Conservation (phyloP, 1,140 invertebrate genomes). For the Brachionus calyciflorus region DNA sequence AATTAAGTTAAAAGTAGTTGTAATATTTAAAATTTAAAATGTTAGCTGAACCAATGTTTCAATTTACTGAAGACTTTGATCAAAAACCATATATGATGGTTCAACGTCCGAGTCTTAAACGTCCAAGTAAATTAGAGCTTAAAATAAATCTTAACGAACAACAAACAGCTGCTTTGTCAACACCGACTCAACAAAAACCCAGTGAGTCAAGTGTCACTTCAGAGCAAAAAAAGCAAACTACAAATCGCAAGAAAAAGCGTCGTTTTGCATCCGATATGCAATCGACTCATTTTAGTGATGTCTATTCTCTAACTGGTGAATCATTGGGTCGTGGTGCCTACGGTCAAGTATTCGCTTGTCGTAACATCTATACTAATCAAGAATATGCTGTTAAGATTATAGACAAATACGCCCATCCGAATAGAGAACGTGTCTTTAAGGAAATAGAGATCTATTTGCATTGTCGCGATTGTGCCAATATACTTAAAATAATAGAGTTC, state of each 20-base stretch:
- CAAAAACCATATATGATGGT: background rate
- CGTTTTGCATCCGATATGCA: conserved; percentile 45
- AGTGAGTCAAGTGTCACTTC: too few species aligned
- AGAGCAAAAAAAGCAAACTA: background rate
- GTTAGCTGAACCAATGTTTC: conserved; percentile 46
- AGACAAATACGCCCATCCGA: conserved; percentile 46
- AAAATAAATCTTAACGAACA: conserved; percentile 23
- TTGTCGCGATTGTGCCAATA: conserved; percentile 90
- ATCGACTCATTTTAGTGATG: conserved; percentile 28
- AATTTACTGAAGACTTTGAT: conserved; percentile 42
- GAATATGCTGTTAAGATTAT: conserved; percentile 47
- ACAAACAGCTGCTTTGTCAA: background rate
- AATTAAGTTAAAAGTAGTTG: background rate
- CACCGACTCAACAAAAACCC: background rate
- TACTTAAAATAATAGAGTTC: conserved; percentile 93
- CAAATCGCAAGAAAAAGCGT: conserved; percentile 25
- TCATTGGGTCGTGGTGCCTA: conserved; percentile 33
- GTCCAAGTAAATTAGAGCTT: conserved; percentile 38
- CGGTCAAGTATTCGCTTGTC: conserved; percentile 36
- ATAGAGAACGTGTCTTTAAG: conserved; percentile 71
- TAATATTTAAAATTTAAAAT: too few species aligned
- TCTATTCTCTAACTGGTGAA: conserved; percentile 32
- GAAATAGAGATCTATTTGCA: conserved; percentile 98
- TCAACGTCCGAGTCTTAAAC: background rate
- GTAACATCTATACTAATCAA: conserved; percentile 12